Percentiles rank a stretch among this genome's conserved stretches.
Conservation (phyloP, 2,888 invertebrate genomes). For the Pterostichus niger region DNA sequence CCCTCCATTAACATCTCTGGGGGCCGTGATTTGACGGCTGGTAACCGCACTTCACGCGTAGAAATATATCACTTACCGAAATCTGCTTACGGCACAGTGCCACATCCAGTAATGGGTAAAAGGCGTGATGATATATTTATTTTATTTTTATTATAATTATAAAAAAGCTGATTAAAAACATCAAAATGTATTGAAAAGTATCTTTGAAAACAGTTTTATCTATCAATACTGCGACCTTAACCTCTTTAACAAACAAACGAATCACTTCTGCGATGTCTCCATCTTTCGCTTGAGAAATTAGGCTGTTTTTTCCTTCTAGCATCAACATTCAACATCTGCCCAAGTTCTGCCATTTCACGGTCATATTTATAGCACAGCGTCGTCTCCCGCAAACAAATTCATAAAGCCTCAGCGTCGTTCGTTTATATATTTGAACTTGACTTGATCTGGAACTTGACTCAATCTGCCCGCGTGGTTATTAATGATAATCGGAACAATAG, state of each 20-base stretch:
- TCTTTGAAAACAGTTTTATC: background rate
- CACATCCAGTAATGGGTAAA: too few relatives aligned
- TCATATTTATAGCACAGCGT: background rate
- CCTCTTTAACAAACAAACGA: background rate
- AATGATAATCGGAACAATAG: slow-evolving; percentile 42
- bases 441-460: slow-evolving; percentile 7
- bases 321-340: background rate
- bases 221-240: background rate
- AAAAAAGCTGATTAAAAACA: background rate
- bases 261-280: background rate
- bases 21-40: too few relatives aligned
- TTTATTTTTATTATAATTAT: too few relatives aligned
- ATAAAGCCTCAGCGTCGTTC: background rate
- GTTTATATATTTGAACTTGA: slow-evolving; percentile 46
- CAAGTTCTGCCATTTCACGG: background rate
- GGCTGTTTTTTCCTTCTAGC: slow-evolving; percentile 1
- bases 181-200: background rate
- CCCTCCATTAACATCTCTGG: too few relatives aligned
- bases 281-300: slow-evolving; percentile 1
- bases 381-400: slow-evolving; percentile 24
- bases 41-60: too few relatives aligned
- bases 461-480: slow-evolving; percentile 11
- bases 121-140: too few relatives aligned
- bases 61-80: too few relatives aligned
- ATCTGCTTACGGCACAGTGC: too few relatives aligned